Conservation (phyloP, 2,888 invertebrate species). For the Cylloceria caligata region DNA sequence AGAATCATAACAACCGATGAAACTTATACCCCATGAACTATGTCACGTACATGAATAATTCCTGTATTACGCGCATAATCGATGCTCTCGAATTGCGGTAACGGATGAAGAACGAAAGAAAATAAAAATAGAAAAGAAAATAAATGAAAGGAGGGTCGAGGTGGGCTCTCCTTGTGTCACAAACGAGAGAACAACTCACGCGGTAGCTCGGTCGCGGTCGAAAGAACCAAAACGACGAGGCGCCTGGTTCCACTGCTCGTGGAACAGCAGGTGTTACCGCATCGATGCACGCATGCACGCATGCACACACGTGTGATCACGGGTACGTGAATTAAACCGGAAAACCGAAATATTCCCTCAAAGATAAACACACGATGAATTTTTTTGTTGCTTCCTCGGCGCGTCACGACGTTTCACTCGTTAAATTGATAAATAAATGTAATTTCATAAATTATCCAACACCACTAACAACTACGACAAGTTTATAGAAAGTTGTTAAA, state of each 20-base stretch:
- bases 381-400: not conserved
- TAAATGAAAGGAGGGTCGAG: constrained; percentile 33
- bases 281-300: constrained; percentile 71
- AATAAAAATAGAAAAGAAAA: constrained; percentile 27
- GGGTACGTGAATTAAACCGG: constrained; percentile 54
- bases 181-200: constrained; percentile 8
- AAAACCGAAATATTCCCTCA: constrained; percentile 47
- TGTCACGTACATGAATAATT: constrained; percentile 60
- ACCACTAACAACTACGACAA: not conserved
- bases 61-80: constrained; percentile 56
- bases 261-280: constrained; percentile 73
- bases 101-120: constrained; percentile 23
- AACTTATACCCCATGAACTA: constrained; percentile 39
- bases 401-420: constrained; percentile 24
- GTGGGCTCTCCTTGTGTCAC: not conserved
- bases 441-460: not conserved
- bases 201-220: constrained; percentile 57
- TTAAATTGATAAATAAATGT: not conserved
- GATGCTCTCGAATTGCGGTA: constrained; percentile 27
- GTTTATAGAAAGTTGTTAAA: not conserved
- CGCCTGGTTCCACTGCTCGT: constrained; percentile 27
- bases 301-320: constrained; percentile 66
- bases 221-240: constrained; percentile 49
- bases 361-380: constrained; percentile 14
- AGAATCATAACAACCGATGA: constrained; percentile 47